phyloP scores from a whole-genome alignment of 2,113 vertebrate species.

The Oryzias woworae region DNA sequence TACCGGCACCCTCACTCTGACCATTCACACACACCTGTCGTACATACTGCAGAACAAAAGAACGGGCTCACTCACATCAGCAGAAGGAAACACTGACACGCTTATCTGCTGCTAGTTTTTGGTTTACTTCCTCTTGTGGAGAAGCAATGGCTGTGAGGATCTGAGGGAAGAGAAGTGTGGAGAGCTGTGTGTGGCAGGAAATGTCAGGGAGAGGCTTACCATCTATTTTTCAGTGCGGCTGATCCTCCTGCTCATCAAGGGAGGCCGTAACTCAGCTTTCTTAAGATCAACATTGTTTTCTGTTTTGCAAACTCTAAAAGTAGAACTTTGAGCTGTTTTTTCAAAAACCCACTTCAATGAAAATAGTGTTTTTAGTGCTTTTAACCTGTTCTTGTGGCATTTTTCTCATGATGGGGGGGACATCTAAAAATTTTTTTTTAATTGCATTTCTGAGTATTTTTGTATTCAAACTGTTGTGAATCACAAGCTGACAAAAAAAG shows the following conservation, averaged over 20 bases:
- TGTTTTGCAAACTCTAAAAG: constrained; percentile 37
- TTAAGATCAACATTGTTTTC: constrained; percentile 52
- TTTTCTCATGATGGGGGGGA: background rate
- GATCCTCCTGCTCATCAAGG: constrained; percentile 55
- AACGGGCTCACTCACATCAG: constrained; percentile 28
- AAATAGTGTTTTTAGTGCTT: background rate
- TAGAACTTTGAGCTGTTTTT: background rate
- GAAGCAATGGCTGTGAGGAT: constrained; percentile 27
- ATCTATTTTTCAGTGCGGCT: constrained; percentile 71
- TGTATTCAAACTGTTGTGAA: no score
- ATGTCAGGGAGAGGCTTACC: constrained; percentile 62
- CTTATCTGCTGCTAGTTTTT: constrained; percentile 16
- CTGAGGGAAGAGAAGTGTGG: constrained; percentile 9
- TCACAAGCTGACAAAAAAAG: no score
- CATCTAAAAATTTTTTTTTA: no score
- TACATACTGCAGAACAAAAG: constrained; percentile 58
- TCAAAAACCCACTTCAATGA: background rate
- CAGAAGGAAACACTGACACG: constrained; percentile 34
- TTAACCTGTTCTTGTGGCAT: background rate
- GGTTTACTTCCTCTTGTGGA: constrained; percentile 24
- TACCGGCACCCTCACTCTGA: constrained; percentile 53
- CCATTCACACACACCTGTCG: constrained; percentile 59
- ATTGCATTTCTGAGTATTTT: no score
- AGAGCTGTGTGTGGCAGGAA: constrained; percentile 46
- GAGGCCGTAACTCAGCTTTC: constrained; percentile 35